Evolutionary conservation across 2,797 vertebrate species (phyloP).

Genomic region (Bovichtus diacanthus): DNA sequence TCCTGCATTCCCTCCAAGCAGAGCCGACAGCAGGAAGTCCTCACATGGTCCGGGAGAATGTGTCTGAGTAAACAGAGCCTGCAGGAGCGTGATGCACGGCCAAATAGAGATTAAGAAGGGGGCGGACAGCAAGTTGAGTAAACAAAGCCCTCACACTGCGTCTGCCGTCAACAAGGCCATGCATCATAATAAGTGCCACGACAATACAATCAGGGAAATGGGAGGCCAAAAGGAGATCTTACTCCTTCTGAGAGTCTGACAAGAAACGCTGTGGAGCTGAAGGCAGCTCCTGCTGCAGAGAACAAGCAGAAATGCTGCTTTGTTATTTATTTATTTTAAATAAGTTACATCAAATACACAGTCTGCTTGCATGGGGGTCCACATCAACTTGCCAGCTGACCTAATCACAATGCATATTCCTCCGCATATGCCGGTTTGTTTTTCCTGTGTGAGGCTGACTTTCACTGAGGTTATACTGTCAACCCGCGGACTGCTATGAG

Average conservation of each 20-base stretch:
- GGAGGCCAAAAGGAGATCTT: not conserved
- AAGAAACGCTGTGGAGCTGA: too few species aligned
- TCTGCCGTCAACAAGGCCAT: not conserved
- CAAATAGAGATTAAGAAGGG: not conserved
- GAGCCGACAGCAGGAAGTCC: constrained; percentile 17
- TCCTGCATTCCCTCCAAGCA: not conserved
- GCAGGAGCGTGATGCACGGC: not conserved
- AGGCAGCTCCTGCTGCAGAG: not conserved
- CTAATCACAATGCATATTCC: too few species aligned
- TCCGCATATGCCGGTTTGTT: too few species aligned
- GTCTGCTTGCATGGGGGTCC: too few species aligned
- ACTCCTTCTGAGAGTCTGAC: not conserved
- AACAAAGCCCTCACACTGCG: not conserved
- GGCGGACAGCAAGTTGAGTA: not conserved
- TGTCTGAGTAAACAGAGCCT: constrained; percentile 8
- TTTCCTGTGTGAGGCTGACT: too few species aligned
- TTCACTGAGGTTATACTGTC: too few species aligned
- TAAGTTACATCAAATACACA: too few species aligned
- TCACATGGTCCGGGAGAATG: constrained; percentile 11
- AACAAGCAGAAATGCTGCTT: not conserved
- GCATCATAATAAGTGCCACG: not conserved
- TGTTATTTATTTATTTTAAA: not conserved
- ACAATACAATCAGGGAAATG: not conserved
- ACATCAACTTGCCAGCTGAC: too few species aligned
- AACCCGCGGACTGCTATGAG: too few species aligned